These are phyloP conservation scores for Tokudaia tokunoshimensis DNA, from an alignment of 2,797 vertebrate species.

Conservation along the genomic window DNA sequence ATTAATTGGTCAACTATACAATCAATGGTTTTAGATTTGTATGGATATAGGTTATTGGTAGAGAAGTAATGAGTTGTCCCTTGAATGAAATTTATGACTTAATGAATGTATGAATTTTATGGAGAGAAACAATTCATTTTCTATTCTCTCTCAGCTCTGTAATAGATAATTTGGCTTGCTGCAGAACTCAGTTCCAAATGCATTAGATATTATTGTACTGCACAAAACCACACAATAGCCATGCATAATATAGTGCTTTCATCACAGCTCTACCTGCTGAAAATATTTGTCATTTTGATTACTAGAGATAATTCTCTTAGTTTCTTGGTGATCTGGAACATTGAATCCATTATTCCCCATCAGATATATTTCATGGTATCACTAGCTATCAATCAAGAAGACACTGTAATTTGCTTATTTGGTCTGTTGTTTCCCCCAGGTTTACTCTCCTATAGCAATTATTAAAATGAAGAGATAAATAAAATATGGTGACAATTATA, in stretches of 20 bases:
- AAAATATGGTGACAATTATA: neutral
- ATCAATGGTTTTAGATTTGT: neutral
- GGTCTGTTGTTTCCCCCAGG: neutral
- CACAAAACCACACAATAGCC: neutral
- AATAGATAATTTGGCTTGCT: constrained; percentile 41
- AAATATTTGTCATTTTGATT: constrained; percentile 59
- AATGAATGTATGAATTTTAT: neutral
- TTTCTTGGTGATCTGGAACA: neutral
- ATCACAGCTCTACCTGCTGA: neutral
- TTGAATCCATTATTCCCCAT: neutral
- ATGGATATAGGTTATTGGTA: neutral
- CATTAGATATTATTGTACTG: constrained; percentile 25
- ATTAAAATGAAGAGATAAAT: neutral
- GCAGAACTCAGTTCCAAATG: constrained; percentile 31
- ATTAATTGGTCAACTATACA: constrained; percentile 1
- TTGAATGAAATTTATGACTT: constrained; percentile 33
- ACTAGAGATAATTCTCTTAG: neutral
- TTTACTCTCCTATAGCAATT: neutral
- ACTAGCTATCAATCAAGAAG: neutral
- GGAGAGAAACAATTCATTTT: constrained; percentile 40
- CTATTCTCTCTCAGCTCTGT: neutral
- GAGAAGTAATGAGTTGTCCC: neutral
- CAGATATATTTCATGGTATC: neutral
- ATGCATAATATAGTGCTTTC: neutral
- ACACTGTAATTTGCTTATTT: neutral